phyloP scores from a whole-genome alignment of 64 coral and sea anemone species.

The Actinia equina region DNA sequence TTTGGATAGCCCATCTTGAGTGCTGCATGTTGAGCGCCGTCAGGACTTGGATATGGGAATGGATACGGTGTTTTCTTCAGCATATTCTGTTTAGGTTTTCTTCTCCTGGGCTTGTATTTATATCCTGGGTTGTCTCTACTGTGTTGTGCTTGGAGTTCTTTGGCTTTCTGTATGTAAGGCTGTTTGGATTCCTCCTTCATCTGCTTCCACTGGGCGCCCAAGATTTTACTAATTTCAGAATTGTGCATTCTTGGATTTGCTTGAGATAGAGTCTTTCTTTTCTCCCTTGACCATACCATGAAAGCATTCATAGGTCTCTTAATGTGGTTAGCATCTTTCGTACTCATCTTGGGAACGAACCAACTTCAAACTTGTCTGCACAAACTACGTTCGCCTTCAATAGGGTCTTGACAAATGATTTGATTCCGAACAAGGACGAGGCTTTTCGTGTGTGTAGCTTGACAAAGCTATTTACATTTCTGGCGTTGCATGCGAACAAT shows the following conservation, averaged over 20 bases:
- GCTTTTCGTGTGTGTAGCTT: conserved; percentile 86
- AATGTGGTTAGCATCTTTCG: conserved; percentile 81
- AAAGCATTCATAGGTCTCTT: conserved; percentile 96
- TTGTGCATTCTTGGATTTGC: conserved; percentile 89
- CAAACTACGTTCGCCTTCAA: conserved; percentile 50
- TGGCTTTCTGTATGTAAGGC: conserved; percentile 66
- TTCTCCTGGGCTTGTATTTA: conserved; percentile 85
- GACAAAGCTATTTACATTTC: conserved; percentile 99
- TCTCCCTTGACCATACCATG: conserved; percentile 88
- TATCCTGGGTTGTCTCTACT: conserved; percentile 89
- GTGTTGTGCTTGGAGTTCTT: conserved; percentile 78
- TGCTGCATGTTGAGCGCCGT: conserved; percentile 65
- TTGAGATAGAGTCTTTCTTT: conserved; percentile 66
- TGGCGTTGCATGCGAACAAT: conserved; percentile 98
- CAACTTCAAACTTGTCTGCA: conserved; percentile 39
- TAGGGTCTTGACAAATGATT: conserved; percentile 77
- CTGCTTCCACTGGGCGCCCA: conserved; percentile 72
- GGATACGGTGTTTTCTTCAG: conserved; percentile 89
- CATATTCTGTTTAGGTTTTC: conserved; percentile 74
- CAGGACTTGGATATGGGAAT: conserved; percentile 63
- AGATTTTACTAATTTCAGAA: conserved; percentile 93
- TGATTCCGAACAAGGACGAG: conserved; percentile 59
- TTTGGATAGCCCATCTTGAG: conserved; percentile 64
- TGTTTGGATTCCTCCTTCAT: conserved; percentile 78
- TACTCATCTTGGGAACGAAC: conserved; percentile 57